phyloP scores from a whole-genome alignment of 1,140 invertebrate genomes.

The Danaus plexippus region DNA sequence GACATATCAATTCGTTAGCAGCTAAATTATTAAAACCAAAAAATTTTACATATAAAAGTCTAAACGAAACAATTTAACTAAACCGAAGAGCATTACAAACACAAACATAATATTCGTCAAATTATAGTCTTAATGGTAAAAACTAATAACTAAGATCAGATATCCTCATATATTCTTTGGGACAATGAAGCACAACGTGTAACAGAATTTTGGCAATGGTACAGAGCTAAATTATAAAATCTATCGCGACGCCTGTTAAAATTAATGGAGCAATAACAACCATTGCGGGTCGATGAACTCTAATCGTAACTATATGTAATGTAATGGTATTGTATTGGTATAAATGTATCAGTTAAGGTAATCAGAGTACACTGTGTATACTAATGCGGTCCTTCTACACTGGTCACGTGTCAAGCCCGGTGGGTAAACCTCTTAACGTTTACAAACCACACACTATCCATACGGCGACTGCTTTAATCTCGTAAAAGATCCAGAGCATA shows the following conservation, averaged over 20 bases:
- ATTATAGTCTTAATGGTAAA: slow-evolving; percentile 33
- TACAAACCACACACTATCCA: slow-evolving; percentile 10
- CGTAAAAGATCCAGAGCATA: neutral
- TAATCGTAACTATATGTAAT: slow-evolving; percentile 22
- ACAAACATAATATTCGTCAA: slow-evolving; percentile 19
- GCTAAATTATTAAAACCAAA: too few species aligned
- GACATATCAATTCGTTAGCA: too few species aligned
- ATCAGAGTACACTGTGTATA: slow-evolving; percentile 30
- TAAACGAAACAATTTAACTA: neutral
- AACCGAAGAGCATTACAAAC: slow-evolving; percentile 9
- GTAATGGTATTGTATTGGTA: slow-evolving; percentile 36
- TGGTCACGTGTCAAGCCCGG: slow-evolving; percentile 14
- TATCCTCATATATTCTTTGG: slow-evolving; percentile 57
- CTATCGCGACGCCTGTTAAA: slow-evolving; percentile 8
- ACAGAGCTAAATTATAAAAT: slow-evolving; percentile 11
- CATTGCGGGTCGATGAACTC: slow-evolving; percentile 2
- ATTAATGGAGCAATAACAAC: neutral
- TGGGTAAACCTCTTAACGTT: slow-evolving; percentile 25
- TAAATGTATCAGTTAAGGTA: slow-evolving; percentile 27
- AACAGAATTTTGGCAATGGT: slow-evolving; percentile 49
- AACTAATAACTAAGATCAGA: slow-evolving; percentile 37
- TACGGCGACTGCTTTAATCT: slow-evolving; percentile 3
- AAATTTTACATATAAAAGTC: too few species aligned
- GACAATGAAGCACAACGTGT: slow-evolving; percentile 39
- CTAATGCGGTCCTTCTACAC: slow-evolving; percentile 21